Evolutionary conservation across 2,113 vertebrate species (phyloP).

Genomic region (Arothron firmamentum): DNA sequence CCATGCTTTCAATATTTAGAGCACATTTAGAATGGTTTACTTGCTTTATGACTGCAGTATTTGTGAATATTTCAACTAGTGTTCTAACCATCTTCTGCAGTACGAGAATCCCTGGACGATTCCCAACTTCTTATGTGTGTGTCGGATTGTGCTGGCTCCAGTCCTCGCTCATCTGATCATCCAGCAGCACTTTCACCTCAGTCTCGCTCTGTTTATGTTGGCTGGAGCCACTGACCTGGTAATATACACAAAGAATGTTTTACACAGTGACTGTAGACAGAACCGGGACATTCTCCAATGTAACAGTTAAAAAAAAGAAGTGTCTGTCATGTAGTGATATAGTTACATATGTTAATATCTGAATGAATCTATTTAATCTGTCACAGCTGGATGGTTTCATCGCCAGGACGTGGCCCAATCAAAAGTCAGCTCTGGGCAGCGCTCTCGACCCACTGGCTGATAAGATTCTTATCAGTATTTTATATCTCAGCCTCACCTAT

Average conservation of each 20-base stretch:
- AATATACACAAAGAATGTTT: constrained; percentile 7
- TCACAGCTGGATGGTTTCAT: constrained; percentile 94
- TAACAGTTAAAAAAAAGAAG: no score
- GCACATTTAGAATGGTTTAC: background rate
- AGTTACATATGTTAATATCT: background rate
- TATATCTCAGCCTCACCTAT: constrained; percentile 92
- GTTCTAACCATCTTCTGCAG: constrained; percentile 62
- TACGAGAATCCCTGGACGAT: constrained; percentile 99
- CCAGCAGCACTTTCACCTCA: constrained; percentile 86
- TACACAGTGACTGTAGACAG: no score
- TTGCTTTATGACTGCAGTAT: background rate
- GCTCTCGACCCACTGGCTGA: constrained; percentile 96
- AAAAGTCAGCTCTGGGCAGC: constrained; percentile 95
- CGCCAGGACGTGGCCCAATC: constrained; percentile 93
- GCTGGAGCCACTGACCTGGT: constrained; percentile 96
- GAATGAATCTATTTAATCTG: background rate
- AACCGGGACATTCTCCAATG: no score
- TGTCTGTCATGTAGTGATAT: background rate
- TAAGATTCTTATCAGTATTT: constrained; percentile 96
- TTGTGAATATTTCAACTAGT: background rate
- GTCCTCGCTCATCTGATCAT: constrained; percentile 90
- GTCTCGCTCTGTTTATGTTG: constrained; percentile 86
- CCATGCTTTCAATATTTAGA: background rate
- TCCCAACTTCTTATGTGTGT: constrained; percentile 91
- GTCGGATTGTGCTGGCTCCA: constrained; percentile 87